Evolutionary conservation across 2,113 vertebrate species (phyloP), one percentile per base, ranked within the genome.

Genomic region (Pygoscelis antarcticus): DNA sequence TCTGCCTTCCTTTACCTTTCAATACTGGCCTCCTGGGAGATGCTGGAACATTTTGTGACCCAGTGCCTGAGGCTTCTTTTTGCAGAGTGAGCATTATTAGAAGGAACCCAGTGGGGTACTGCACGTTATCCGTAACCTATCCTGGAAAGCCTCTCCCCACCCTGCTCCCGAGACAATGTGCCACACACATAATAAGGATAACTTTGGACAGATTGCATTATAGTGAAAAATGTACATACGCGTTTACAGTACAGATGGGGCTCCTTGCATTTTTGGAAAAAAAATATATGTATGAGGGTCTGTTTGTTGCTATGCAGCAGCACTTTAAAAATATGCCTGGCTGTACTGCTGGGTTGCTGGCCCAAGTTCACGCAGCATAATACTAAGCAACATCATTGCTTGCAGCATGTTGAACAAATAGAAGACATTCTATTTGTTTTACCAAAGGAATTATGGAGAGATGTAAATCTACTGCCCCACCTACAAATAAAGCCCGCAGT

Each of bases 21-120:
- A 68, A 3, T 40, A 58, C 71, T 26, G 66, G 38, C 87, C 95
- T 88, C 71, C 87, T 81, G 91, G 90, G 96, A 94, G 76, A 44
- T 64, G 82, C 87, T 47, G 60, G 84, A 90, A 81, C 84, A 75
- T 85, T 96, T 52, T 90, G 93, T 94, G 84, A 89, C 84, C 96
- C 68, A 4, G 54, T 64, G 87, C 71, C 84, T 87, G 74, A 90
- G 78, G 82, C 80, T 88, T 90, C 46, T 91, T 96, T 94, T 90
- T 96, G 94, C 76, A 23, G 88, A 91, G 75, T 88, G 76, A 72
- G 91, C 93, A 47, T 57, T 83, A 88, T 68, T 7, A 70, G 89
- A 93, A 71, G 47, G 66, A 68, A 46, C 58, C 58, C 91, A 78
- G 64, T 66, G 71, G 91, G 84, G 51, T 13, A 16, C 71, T 69